Percentiles rank a stretch among this genome's conserved stretches.
These are phyloP conservation scores for Coregonus suidteri DNA, from an alignment of 2,797 vertebrate species.

Conservation along the genomic window DNA sequence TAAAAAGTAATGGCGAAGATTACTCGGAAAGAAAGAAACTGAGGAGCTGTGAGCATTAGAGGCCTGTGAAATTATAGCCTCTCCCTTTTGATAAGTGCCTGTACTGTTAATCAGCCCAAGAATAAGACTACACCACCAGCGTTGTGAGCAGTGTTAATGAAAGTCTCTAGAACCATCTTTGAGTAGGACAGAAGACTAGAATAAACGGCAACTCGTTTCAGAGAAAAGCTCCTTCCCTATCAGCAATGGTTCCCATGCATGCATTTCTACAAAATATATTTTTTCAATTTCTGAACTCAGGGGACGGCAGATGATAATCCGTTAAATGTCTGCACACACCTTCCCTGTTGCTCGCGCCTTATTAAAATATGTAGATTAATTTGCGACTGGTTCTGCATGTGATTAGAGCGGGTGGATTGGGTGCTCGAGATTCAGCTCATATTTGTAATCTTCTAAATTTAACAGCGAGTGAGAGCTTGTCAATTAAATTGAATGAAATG, in stretches of 20 bases:
- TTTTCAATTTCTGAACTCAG: slow-evolving; percentile 82
- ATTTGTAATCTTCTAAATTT: slow-evolving; percentile 97
- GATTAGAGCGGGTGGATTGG: slow-evolving; percentile 85
- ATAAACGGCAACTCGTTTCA: slow-evolving; percentile 44
- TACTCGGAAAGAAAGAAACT: slow-evolving; percentile 37
- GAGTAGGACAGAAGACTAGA: slow-evolving; percentile 28
- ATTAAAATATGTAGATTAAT: slow-evolving; percentile 97
- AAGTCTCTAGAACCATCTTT: slow-evolving; percentile 49
- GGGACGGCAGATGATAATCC: slow-evolving; percentile 87
- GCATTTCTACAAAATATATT: slow-evolving; percentile 76
- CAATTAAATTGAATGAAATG: slow-evolving; percentile 98
- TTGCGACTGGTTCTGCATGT: slow-evolving; percentile 84
- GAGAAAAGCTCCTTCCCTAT: slow-evolving; percentile 63
- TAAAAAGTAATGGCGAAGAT: slow-evolving; percentile 57
- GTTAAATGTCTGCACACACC: slow-evolving; percentile 90
- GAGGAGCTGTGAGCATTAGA: slow-evolving; percentile 60
- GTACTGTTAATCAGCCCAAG: slow-evolving; percentile 70
- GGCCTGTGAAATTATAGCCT: slow-evolving; percentile 65
- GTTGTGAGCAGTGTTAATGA: slow-evolving; percentile 51
- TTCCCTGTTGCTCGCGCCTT: slow-evolving; percentile 82
- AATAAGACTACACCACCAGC: slow-evolving; percentile 65
- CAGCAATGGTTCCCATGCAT: slow-evolving; percentile 59
- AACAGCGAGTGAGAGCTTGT: slow-evolving; percentile 92
- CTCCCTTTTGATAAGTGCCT: slow-evolving; percentile 65
- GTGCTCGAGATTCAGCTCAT: slow-evolving; percentile 88